Percentiles rank a stretch among this genome's conserved stretches.
These are phyloP conservation scores for Amazona guildingii DNA, from an alignment of 2,113 vertebrate species.

Conservation along the genomic window DNA sequence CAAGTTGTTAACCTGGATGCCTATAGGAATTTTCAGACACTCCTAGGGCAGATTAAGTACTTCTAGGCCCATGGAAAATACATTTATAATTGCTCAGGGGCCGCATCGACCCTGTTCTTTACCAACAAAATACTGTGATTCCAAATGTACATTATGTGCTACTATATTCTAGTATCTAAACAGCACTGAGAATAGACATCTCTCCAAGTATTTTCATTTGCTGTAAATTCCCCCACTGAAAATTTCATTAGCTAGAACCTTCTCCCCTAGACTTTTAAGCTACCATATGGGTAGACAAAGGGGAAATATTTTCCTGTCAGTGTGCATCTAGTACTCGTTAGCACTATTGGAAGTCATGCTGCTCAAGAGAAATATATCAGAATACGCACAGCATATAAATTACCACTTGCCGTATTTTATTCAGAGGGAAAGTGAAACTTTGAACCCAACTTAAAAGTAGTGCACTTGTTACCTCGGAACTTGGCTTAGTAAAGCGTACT, in stretches of 20 bases:
- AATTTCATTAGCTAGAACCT: constrained; percentile 55
- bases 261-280: constrained; percentile 29
- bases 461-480: neutral
- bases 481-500: neutral
- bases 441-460: neutral
- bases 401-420: neutral
- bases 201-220: constrained; percentile 46
- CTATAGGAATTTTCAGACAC: neutral
- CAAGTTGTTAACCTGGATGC: neutral
- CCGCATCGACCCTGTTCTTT: neutral
- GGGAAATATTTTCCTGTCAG: constrained; percentile 62
- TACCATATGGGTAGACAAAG: constrained; percentile 60
- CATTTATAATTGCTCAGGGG: neutral
- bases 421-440: neutral
- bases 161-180: neutral
- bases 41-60: neutral
- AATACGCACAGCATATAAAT: constrained; percentile 29
- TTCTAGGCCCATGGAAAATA: neutral
- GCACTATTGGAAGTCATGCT: neutral
- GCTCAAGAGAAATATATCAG: constrained; percentile 21
- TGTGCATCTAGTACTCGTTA: constrained; percentile 54
- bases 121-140: neutral
- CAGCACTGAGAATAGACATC: neutral
- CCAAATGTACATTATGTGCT: neutral
- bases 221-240: constrained; percentile 4